Conservation (phyloP, 2,888 invertebrate genomes). For the Drosophila emarginata region DNA sequence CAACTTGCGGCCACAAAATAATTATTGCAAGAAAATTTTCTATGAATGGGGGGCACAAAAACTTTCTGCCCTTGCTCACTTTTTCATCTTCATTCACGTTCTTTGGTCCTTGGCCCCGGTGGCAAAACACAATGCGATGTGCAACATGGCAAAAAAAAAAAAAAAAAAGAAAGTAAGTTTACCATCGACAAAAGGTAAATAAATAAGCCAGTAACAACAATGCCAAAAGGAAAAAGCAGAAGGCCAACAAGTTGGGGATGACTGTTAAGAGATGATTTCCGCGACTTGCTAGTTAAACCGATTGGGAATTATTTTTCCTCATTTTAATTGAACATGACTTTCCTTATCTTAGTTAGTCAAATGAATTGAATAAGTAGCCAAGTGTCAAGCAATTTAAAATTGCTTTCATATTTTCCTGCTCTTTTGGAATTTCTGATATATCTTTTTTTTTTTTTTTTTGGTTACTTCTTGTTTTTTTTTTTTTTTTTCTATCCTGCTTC, state of each 20-base stretch:
- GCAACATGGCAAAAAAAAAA: slow-evolving; percentile 3
- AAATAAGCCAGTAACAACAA: not conserved
- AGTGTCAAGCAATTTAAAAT: too few species aligned
- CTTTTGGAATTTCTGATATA: too few species aligned
- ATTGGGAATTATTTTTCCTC: too few species aligned
- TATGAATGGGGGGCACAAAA: slow-evolving; percentile 44
- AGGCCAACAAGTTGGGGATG: not conserved
- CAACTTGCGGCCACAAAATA: slow-evolving; percentile 50
- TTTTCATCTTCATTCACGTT: not conserved
- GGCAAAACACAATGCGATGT: not conserved
- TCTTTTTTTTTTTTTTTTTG: too few species aligned
- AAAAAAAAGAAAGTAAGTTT: not conserved
- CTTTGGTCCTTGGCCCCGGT: not conserved
- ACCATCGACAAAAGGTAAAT: slow-evolving; percentile 5
- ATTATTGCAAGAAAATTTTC: slow-evolving; percentile 51
- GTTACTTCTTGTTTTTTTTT: too few species aligned
- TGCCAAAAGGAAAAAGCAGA: not conserved
- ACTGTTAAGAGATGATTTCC: too few species aligned
- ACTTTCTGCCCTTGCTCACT: slow-evolving; percentile 33
- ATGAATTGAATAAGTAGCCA: too few species aligned
- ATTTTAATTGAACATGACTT: too few species aligned
- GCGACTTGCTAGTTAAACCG: too few species aligned
- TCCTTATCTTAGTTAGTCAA: too few species aligned
- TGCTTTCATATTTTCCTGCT: too few species aligned
- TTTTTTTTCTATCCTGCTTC: too few species aligned